phyloP scores from a whole-genome alignment of 1,140 invertebrate species.

The Cydia strobilella region DNA sequence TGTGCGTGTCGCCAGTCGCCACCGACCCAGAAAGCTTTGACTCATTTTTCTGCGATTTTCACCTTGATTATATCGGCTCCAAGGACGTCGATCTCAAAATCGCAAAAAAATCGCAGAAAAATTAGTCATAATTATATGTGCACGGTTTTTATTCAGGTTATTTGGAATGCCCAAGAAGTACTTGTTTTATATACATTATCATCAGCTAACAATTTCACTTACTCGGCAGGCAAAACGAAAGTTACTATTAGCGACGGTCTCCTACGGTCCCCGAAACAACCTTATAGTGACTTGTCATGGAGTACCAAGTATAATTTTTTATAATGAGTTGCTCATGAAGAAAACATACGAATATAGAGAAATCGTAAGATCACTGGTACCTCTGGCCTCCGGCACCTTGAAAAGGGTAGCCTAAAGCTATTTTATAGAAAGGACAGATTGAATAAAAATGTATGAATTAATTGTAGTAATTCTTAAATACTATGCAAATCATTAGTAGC shows the following conservation, averaged over 20 bases:
- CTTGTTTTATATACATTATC: background rate
- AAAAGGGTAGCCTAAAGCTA: slow-evolving; percentile 27
- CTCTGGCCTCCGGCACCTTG: slow-evolving; percentile 11
- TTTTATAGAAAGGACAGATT: slow-evolving; percentile 25
- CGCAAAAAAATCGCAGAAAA: background rate
- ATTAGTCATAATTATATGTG: background rate
- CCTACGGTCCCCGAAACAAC: background rate
- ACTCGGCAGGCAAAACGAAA: slow-evolving; percentile 9
- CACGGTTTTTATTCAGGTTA: no score
- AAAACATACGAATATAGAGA: slow-evolving; percentile 13
- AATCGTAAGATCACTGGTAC: slow-evolving; percentile 15
- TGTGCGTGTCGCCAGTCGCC: no score
- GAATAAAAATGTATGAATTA: slow-evolving; percentile 24
- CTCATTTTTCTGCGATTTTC: no score
- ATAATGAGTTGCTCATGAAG: background rate
- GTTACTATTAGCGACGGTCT: background rate
- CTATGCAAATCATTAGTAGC: background rate
- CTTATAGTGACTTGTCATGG: background rate
- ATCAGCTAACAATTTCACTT: background rate
- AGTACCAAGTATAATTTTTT: background rate
- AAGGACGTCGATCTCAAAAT: no score
- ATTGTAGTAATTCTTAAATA: slow-evolving; percentile 24
- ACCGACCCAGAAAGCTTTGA: no score
- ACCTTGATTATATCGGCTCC: no score
- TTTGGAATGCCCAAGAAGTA: background rate